Percentiles rank a stretch among this genome's conserved stretches.
These are phyloP conservation scores for Mactra quadrangularis DNA, from an alignment of 1,140 invertebrate species.

Conservation along the genomic window DNA sequence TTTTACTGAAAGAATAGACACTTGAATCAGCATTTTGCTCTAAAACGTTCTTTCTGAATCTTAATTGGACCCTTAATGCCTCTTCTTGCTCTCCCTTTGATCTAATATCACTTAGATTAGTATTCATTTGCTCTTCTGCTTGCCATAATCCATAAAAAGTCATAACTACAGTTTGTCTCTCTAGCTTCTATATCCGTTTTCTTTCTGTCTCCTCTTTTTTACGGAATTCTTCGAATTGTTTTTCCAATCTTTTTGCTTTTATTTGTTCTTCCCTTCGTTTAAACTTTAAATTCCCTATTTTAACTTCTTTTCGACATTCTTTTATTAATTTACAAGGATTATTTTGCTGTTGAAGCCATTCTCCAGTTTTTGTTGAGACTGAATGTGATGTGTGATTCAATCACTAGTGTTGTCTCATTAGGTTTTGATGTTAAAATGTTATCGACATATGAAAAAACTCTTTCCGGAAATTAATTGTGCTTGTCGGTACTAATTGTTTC, in stretches of 20 bases:
- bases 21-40: constrained; percentile 24
- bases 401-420: constrained; percentile 21
- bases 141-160: constrained; percentile 26
- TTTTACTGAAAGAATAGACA: too few species aligned
- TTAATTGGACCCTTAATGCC: constrained; percentile 42
- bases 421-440: constrained; percentile 32
- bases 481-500: constrained; percentile 36
- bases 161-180: constrained; percentile 13
- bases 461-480: constrained; percentile 39
- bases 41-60: constrained; percentile 38
- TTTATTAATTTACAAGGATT: background rate
- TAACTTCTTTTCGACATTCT: constrained; percentile 25
- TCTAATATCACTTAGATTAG: too few species aligned
- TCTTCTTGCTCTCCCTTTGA: constrained; percentile 13
- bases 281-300: background rate
- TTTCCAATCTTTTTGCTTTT: too few species aligned
- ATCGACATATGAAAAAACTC: constrained; percentile 35
- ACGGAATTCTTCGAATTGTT: too few species aligned
- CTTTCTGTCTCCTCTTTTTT: constrained; percentile 21
- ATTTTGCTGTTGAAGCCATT: background rate
- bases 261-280: constrained; percentile 24
- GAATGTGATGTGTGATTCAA: constrained; percentile 34
- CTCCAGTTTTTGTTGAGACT: constrained; percentile 25
- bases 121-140: too few species aligned
- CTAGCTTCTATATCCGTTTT: constrained; percentile 12